A percentile compares a stretch with the other conserved stretches of the same genome.
These are phyloP conservation scores for Conus ventricosus DNA, from an alignment of 1,140 invertebrate species.

Conservation along the genomic window DNA sequence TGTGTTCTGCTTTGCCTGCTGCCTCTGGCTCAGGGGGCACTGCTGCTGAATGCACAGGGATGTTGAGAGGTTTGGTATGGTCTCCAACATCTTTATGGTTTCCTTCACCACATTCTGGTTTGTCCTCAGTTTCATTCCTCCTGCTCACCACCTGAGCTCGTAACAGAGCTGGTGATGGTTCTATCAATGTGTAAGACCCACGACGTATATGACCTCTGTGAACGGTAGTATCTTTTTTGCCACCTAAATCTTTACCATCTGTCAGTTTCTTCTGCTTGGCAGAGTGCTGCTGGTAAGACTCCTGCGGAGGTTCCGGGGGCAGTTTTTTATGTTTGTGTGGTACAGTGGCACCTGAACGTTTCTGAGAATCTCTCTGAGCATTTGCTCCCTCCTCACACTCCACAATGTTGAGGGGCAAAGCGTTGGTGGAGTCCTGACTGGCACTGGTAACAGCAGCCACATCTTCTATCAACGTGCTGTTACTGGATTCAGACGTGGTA, in stretches of 20 bases:
- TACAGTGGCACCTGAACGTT: not conserved
- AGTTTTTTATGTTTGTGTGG: constrained; percentile 34
- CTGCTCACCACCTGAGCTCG: constrained; percentile 32
- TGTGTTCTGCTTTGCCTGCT: constrained; percentile 61
- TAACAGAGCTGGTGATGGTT: constrained; percentile 55
- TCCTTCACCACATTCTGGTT: constrained; percentile 9
- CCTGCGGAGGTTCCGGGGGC: constrained; percentile 19
- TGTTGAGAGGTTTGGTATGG: constrained; percentile 25
- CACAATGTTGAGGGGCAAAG: not conserved
- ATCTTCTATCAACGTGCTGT: constrained; percentile 42
- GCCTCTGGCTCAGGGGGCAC: constrained; percentile 38
- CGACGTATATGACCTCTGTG: constrained; percentile 40
- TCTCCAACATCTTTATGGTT: constrained; percentile 30
- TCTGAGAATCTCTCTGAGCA: not conserved
- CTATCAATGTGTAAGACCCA: constrained; percentile 55
- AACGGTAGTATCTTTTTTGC: not conserved
- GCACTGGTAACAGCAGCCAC: not conserved
- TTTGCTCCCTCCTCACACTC: not conserved
- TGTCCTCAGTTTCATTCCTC: not conserved
- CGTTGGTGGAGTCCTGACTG: constrained; percentile 26
- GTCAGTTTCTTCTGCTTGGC: not conserved
- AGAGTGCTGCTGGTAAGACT: not conserved
- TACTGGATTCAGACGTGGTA: constrained; percentile 45
- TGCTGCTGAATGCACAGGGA: not conserved
- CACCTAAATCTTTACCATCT: not conserved